These are phyloP conservation scores for Paguma larvata DNA, from an alignment of 2,797 vertebrate genomes.

Conservation along the genomic window DNA sequence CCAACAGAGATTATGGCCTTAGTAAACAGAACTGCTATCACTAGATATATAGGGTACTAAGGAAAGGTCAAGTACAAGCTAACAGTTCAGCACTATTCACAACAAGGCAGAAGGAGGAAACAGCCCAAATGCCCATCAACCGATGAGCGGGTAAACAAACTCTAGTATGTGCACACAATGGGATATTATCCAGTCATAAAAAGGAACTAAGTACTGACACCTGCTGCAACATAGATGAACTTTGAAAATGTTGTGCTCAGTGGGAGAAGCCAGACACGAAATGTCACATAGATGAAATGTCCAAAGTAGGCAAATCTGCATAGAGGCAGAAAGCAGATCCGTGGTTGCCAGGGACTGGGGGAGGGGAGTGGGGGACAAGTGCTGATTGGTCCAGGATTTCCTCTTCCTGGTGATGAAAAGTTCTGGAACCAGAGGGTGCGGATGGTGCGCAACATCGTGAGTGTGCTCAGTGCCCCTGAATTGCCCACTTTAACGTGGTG, in stretches of 20 bases:
- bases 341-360: background rate
- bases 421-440: background rate
- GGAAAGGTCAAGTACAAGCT: background rate
- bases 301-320: background rate
- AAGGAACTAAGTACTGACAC: background rate
- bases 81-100: background rate
- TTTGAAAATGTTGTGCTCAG: background rate
- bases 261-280: background rate
- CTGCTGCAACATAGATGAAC: background rate
- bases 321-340: background rate
- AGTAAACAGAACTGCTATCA: background rate
- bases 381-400: background rate
- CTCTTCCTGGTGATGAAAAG: background rate
- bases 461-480: background rate
- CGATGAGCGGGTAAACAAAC: background rate
- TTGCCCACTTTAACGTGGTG: background rate
- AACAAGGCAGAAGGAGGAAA: background rate
- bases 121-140: background rate
- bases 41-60: background rate
- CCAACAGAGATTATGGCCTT: background rate
- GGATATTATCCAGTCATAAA: background rate
- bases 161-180: background rate
- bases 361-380: background rate
- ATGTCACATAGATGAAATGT: background rate
- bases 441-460: background rate